A percentile compares a stretch with the other conserved stretches of the same genome.
These are phyloP conservation scores for Labroides dimidiatus DNA, from an alignment of 2,797 vertebrate genomes.

Conservation along the genomic window DNA sequence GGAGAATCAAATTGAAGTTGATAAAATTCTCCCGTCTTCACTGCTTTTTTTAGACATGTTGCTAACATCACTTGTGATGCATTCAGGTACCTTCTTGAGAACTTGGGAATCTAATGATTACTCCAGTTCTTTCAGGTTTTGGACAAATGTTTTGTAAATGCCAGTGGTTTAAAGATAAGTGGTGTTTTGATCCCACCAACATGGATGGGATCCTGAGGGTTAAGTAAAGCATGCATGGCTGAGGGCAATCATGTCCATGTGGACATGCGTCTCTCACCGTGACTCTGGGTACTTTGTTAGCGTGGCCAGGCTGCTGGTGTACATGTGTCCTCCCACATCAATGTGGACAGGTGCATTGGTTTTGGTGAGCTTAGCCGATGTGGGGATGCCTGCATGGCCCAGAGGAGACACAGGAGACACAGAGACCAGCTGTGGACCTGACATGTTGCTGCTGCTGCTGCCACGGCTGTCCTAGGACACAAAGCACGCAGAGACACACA, in stretches of 20 bases:
- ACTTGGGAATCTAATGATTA: no score
- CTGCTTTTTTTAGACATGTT: no score
- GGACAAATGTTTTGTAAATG: no score
- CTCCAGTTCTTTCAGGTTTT: no score
- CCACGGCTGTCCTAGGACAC: conserved; percentile 87
- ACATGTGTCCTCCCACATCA: conserved; percentile 98
- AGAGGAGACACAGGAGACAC: conserved; percentile 90
- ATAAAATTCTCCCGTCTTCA: no score
- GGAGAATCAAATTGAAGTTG: no score
- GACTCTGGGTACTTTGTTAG: conserved; percentile 97
- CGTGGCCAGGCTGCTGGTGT: conserved; percentile 97
- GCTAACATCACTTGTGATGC: no score
- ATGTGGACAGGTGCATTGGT: conserved; percentile 97
- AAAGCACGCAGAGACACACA: not conserved
- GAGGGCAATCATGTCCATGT: not conserved
- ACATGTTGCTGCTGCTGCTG: conserved; percentile 85
- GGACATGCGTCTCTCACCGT: conserved; percentile 83
- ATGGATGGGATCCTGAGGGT: no score
- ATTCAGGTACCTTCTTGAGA: no score
- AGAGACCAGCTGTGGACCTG: conserved; percentile 87
- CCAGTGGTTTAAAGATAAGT: no score
- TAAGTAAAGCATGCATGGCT: no score
- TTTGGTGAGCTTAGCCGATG: conserved; percentile 94
- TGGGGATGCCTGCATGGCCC: conserved; percentile 92
- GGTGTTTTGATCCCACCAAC: no score